Base-by-base conservation (phyloP, 1,140 invertebrate species). In the Saccostrea glomerata region DNA sequence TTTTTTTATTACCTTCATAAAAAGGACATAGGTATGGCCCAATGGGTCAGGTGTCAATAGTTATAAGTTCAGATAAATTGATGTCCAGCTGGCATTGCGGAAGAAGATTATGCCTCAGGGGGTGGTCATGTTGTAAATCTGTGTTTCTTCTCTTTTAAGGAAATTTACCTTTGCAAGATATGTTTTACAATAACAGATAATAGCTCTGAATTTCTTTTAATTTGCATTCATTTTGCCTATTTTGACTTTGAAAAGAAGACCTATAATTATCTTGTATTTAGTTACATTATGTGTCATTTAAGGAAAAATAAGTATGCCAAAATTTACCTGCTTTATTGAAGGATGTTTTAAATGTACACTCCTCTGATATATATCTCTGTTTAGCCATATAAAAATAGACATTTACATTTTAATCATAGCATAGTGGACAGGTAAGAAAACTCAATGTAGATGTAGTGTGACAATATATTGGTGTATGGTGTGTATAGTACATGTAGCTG, bases 391-490 rank as follows among this genome's bases (percentile, higher is more conserved):
- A 47, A 47, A 47, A 47, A 47, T 9, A 47, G 47, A 47, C 9
- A 9, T 47, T 47, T 47, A 47, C 47, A 47, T 47, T 47, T 47
- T 47, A 47, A 47, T 47, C 77, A 30, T 88, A 90, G 89, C 89
- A 84, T 92, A 77, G 87, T 91, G 84, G 89, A 90, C 82, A 92
- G 89, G 89, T 90, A 91, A 92, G 90, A 30, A 9, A 77, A 25
- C 70, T 30, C 70, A 25, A 30, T 77, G 11, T 77, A 77, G 70
- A 25, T 77, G 70, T 77, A 77, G 70, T 77, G 73, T 60, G n/a
- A n/a, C 73, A 56, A 87, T 58, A 54, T 36, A 15, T 36, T 54
- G 86, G 73, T 87, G 36, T 15, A 55, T 86, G 60, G 85, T 36
- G 73, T 47, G 47, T 47, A n/a, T n/a, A 47, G 47, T 47, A 47